Base-by-base conservation (phyloP, 2,113 vertebrate genomes). In the Osmerus eperlanus region DNA sequence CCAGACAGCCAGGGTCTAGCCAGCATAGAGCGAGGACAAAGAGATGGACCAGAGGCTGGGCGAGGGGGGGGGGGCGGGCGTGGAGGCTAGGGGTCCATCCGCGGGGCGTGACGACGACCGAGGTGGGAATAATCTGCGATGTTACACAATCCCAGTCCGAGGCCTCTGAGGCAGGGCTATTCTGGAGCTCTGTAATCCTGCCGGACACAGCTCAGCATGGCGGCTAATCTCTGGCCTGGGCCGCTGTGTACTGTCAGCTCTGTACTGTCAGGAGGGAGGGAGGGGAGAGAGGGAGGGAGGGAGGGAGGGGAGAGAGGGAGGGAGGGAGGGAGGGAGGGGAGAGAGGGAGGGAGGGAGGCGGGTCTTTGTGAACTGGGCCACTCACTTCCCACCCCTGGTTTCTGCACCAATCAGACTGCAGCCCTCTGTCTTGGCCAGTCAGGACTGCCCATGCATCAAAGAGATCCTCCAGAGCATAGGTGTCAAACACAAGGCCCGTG, bases 151-250 rank as follows among this genome's bases (percentile, higher is more conserved):
- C 81, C 84, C 58, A 69, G 80, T 67, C 61, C 73, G 18, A 32
- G 68, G 55, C 70, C 68, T 53, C 80, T 70, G 21, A 23, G 74
- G 70, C 68, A 53, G 66, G 32, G 52, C 83, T 84, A 74, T 84
- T 85, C 76, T 84, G 77, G 79, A 75, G 74, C 64, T 68, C 73
- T 77, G 84, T 89, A 87, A 89, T 89, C 83, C 85, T 77, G 75
- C 71, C 59, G 68, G 67, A 77, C 79, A 18, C 64, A 62, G 68
- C 78, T 81, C 75, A 81, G 81, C 86, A 88, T 78, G 83, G 83
- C 67, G 11, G 51, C 84, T 90, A 89, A 90, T 88, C 85, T 87
- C 79, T 54, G 82, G 80, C 80, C 78, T 62, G 66, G 82, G 73
- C 78, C 76, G 70, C 77, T 82, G 84, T 71, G 60, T 75, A 79